Percentiles rank a stretch among this genome's conserved stretches.
These are phyloP conservation scores for Tuta absoluta DNA, from an alignment of 2,888 invertebrate species.

Conservation along the genomic window DNA sequence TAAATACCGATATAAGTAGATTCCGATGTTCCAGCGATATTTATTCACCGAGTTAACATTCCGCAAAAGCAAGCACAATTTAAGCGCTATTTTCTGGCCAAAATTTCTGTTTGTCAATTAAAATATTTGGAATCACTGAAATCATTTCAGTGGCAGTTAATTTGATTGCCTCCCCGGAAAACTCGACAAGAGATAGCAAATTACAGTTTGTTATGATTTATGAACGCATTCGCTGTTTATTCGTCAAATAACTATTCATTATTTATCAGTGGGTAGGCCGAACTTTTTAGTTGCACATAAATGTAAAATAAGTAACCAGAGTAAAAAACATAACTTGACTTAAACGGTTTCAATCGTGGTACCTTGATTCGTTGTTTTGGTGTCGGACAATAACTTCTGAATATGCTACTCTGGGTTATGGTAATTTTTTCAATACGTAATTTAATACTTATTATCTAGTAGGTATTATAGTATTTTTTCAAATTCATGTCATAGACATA, in stretches of 20 bases:
- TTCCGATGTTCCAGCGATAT: constrained; percentile 62
- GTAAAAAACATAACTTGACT: no score
- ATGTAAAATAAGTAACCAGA: neutral
- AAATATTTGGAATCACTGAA: constrained; percentile 77
- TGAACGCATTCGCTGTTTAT: constrained; percentile 26
- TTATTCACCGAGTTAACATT: constrained; percentile 74
- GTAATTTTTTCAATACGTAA: no score
- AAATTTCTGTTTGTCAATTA: constrained; percentile 79
- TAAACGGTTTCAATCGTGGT: no score
- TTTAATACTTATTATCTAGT: no score
- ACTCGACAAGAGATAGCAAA: constrained; percentile 56
- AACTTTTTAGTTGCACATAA: no score
- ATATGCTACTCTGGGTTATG: no score
- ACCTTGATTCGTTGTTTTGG: no score
- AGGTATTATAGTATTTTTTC: no score
- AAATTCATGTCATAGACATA: no score
- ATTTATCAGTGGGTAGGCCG: neutral
- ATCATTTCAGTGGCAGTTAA: constrained; percentile 73
- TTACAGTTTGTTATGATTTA: constrained; percentile 47
- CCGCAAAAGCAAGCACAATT: constrained; percentile 74
- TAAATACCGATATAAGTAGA: constrained; percentile 50
- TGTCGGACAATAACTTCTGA: no score
- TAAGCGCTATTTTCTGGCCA: constrained; percentile 69
- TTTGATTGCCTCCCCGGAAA: constrained; percentile 64
- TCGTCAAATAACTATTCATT: neutral